A percentile compares a stretch with the other conserved stretches of the same genome.
Evolutionary conservation across 2,888 invertebrate genomes (phyloP).

Genomic region (Camponotus fellah): DNA sequence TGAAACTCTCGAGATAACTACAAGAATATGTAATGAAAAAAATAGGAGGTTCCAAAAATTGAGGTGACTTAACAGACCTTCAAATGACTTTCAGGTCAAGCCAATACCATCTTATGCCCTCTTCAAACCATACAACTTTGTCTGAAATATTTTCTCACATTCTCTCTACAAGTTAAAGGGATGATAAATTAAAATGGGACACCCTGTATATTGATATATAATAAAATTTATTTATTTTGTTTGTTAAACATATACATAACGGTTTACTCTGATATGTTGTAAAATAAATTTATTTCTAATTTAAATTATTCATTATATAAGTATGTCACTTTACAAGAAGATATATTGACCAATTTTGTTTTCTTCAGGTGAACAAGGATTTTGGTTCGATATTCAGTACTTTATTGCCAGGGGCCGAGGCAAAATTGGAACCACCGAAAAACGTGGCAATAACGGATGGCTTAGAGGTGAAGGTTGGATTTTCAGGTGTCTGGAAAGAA

Average conservation of each 20-base stretch:
- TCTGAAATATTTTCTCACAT: no score
- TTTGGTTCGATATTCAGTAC: slow-evolving; percentile 98
- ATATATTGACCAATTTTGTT: slow-evolving; percentile 18
- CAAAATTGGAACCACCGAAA: slow-evolving; percentile 93
- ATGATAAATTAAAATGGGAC: no score
- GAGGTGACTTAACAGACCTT: no score
- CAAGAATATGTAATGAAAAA: no score
- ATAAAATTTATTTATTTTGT: background rate
- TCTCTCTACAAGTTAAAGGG: no score
- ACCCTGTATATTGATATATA: background rate
- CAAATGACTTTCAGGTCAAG: no score
- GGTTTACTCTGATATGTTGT: background rate
- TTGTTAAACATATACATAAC: slow-evolving; percentile 3
- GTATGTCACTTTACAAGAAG: background rate
- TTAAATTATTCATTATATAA: background rate
- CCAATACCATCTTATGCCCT: no score
- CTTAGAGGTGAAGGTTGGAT: slow-evolving; percentile 95
- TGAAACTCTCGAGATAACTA: no score
- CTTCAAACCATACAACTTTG: no score
- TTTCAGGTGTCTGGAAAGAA: slow-evolving; percentile 98
- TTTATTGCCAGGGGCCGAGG: slow-evolving; percentile 96
- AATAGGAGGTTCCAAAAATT: no score
- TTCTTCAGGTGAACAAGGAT: slow-evolving; percentile 92
- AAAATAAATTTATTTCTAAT: slow-evolving; percentile 6
- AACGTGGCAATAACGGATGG: slow-evolving; percentile 93